phyloP scores from a whole-genome alignment of 2,888 invertebrate species.

The Caenorhabditis drosophilae region DNA sequence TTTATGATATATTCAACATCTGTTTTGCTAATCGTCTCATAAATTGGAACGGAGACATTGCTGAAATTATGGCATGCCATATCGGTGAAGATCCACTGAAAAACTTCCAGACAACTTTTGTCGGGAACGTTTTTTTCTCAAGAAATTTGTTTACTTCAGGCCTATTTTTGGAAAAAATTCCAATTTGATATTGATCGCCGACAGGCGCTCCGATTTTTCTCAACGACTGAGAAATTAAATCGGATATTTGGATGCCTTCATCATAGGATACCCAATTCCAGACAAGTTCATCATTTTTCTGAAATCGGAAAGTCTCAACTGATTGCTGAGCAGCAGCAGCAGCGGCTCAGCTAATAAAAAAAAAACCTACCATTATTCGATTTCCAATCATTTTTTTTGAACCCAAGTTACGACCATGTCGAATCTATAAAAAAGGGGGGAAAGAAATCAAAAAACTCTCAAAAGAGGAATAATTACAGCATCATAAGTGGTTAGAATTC shows the following conservation, averaged over 20 bases:
- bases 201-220: conserved; percentile 21
- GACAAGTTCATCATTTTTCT: too few relatives aligned
- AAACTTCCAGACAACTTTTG: too few relatives aligned
- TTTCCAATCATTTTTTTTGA: too few relatives aligned
- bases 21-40: conserved; percentile 31
- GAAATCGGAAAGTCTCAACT: too few relatives aligned
- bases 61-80: conserved; percentile 33
- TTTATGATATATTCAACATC: conserved; percentile 28
- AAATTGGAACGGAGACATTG: conserved; percentile 32
- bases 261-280: conserved; percentile 34
- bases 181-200: conserved; percentile 26
- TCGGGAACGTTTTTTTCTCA: too few relatives aligned
- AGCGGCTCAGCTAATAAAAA: too few relatives aligned
- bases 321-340: too few relatives aligned
- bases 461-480: background rate
- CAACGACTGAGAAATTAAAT: conserved; percentile 24
- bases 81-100: conserved; percentile 30
- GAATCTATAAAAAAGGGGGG: too few relatives aligned
- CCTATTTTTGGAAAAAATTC: conserved; percentile 32
- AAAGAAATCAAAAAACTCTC: conserved; percentile 5
- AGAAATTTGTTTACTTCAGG: too few relatives aligned
- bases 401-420: too few relatives aligned
- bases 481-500: background rate
- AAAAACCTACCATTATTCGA: too few relatives aligned
- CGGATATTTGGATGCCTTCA: conserved; percentile 20